A percentile compares a stretch with the other conserved stretches of the same genome.
These are phyloP conservation scores for Cladopsammia gracilis DNA, from an alignment of 64 coral and sea anemone species.

Conservation along the genomic window DNA sequence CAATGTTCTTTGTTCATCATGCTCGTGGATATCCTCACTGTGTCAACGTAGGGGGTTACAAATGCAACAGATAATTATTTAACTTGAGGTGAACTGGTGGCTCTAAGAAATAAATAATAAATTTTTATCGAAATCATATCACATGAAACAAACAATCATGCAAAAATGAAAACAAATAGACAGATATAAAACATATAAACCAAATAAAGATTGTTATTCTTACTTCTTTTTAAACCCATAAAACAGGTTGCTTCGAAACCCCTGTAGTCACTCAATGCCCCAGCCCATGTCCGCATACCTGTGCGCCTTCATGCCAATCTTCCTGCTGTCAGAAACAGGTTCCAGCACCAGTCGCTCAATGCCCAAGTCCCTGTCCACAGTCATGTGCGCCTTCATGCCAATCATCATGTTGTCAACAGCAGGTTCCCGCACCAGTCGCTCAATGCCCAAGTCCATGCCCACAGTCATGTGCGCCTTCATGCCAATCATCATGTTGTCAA, in stretches of 20 bases:
- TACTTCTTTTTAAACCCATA: not conserved
- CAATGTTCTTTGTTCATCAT: too few species aligned
- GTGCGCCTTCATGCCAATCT: not conserved
- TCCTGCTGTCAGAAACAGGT: conserved; percentile 27
- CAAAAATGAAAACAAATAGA: not conserved
- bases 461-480: not conserved
- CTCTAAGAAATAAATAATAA: too few species aligned
- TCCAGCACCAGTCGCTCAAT: not conserved
- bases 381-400: conserved; percentile 15
- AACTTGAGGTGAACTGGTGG: too few species aligned
- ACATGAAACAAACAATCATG: too few species aligned
- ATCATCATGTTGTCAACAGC: conserved; percentile 1
- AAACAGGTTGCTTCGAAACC: conserved; percentile 29
- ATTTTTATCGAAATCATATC: too few species aligned
- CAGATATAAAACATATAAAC: not conserved
- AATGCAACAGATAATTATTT: too few species aligned
- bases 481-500: conserved; percentile 23
- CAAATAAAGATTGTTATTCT: not conserved
- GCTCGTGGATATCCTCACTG: too few species aligned
- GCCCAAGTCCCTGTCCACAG: conserved; percentile 10
- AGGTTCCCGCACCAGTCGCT: not conserved
- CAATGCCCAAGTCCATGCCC: conserved; percentile 12
- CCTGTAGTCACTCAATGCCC: conserved; percentile 5
- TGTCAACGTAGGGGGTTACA: too few species aligned
- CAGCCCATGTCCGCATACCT: conserved; percentile 11